Percentiles rank a stretch among this genome's conserved stretches.
These are phyloP conservation scores for Sphyrna mokarran DNA, from an alignment of 2,113 vertebrate genomes.

Conservation along the genomic window DNA sequence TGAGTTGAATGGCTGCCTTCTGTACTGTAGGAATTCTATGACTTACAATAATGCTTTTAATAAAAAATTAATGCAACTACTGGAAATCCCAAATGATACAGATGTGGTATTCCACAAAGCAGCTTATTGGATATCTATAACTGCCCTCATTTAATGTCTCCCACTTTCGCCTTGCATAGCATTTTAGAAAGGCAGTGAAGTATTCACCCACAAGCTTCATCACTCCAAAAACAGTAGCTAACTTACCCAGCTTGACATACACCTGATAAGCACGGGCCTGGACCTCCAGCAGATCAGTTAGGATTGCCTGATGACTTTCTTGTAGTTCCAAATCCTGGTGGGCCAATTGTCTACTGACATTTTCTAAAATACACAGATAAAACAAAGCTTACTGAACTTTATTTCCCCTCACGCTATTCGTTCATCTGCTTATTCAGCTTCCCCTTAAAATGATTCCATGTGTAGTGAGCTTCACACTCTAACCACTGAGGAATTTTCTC, in stretches of 20 bases:
- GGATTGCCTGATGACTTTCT: conserved; percentile 51
- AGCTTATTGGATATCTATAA: neutral
- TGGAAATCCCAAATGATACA: neutral
- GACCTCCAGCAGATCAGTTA: conserved; percentile 49
- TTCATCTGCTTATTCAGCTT: neutral
- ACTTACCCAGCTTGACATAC: conserved; percentile 58
- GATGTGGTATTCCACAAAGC: neutral
- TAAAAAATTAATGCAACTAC: neutral
- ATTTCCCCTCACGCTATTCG: neutral
- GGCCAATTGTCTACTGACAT: conserved; percentile 53
- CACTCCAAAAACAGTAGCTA: neutral
- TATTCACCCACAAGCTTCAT: neutral
- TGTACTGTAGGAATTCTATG: too few relatives aligned
- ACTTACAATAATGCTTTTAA: too few relatives aligned
- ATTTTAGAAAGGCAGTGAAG: neutral
- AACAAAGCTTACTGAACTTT: neutral
- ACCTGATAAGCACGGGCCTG: conserved; percentile 54
- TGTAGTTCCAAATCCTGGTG: conserved; percentile 52
- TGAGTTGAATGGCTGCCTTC: too few relatives aligned
- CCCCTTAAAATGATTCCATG: neutral
- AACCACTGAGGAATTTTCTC: neutral
- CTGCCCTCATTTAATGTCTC: neutral
- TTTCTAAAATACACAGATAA: conserved; percentile 49
- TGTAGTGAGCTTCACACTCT: neutral
- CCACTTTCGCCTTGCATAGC: neutral